These are phyloP conservation scores for Ectemnius continuus DNA, from an alignment of 2,888 invertebrate genomes.

Conservation along the genomic window DNA sequence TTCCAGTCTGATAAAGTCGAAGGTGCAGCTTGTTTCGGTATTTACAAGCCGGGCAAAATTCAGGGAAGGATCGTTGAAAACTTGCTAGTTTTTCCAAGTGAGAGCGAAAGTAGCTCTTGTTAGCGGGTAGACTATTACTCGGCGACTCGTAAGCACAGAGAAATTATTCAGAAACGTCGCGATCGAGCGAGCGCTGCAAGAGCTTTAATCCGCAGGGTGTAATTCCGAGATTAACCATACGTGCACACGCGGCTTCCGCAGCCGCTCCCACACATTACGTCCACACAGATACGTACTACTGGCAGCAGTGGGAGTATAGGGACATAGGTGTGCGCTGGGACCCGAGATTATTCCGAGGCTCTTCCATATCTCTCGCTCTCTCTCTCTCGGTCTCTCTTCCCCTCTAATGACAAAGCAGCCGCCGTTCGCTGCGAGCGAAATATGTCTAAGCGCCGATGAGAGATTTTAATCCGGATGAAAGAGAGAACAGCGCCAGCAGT, in stretches of 20 bases:
- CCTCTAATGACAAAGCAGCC: conserved; percentile 27
- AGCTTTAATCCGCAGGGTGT: conserved; percentile 47
- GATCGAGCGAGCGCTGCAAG: conserved; percentile 28
- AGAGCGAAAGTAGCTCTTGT: too few relatives aligned
- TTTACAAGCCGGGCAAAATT: conserved; percentile 19
- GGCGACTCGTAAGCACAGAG: not conserved
- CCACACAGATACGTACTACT: too few relatives aligned
- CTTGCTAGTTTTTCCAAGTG: too few relatives aligned
- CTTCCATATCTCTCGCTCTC: conserved; percentile 23
- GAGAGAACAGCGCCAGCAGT: conserved; percentile 8
- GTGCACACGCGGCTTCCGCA: conserved; percentile 42
- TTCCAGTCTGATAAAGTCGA: too few relatives aligned
- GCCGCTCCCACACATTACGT: not conserved
- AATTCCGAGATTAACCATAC: conserved; percentile 54
- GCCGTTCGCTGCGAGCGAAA: too few relatives aligned
- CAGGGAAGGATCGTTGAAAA: too few relatives aligned
- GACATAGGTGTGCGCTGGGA: conserved; percentile 11
- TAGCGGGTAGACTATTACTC: too few relatives aligned
- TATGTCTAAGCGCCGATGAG: conserved; percentile 14
- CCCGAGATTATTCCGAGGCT: conserved; percentile 43
- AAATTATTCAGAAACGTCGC: conserved; percentile 47
- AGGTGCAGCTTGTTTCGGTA: conserved; percentile 27
- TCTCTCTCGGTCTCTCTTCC: too few relatives aligned
- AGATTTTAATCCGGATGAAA: conserved; percentile 43
- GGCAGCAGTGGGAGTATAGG: too few relatives aligned